phyloP scores from a whole-genome alignment of 2,888 invertebrate species.

The Erebia aethiops region DNA sequence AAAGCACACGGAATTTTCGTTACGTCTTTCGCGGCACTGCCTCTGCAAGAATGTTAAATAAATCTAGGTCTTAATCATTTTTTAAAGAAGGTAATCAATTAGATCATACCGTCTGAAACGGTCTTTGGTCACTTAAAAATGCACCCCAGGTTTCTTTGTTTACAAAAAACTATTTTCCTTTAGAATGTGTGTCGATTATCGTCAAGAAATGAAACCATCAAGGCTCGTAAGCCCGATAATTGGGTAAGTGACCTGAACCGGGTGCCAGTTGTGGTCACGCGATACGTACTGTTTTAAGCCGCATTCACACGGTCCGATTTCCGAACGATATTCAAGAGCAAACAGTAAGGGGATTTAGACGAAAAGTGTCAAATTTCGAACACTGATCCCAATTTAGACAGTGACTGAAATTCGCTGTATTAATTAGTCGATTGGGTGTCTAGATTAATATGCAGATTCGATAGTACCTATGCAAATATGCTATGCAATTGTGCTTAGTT shows the following conservation, averaged over 20 bases:
- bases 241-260: constrained; percentile 69
- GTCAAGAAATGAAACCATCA: constrained; percentile 69
- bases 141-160: not conserved
- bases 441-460: constrained; percentile 1
- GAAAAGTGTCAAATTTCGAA: constrained; percentile 18
- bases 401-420: constrained; percentile 10
- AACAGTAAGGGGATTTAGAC: constrained; percentile 17
- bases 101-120: constrained; percentile 3
- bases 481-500: not conserved
- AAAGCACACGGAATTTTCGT: too few species aligned
- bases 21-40: too few species aligned
- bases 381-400: not conserved
- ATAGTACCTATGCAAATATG: not conserved
- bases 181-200: constrained; percentile 48
- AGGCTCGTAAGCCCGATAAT: constrained; percentile 63
- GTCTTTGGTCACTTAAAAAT: not conserved
- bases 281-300: constrained; percentile 42
- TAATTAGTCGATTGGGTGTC: not conserved
- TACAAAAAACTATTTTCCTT: constrained; percentile 23
- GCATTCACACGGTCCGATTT: constrained; percentile 19
- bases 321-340: constrained; percentile 14
- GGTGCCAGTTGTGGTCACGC: constrained; percentile 68
- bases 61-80: too few species aligned
- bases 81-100: not conserved
- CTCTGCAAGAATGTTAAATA: too few species aligned